Conservation (phyloP, 2,113 vertebrate genomes). For the Morone saxatilis region DNA sequence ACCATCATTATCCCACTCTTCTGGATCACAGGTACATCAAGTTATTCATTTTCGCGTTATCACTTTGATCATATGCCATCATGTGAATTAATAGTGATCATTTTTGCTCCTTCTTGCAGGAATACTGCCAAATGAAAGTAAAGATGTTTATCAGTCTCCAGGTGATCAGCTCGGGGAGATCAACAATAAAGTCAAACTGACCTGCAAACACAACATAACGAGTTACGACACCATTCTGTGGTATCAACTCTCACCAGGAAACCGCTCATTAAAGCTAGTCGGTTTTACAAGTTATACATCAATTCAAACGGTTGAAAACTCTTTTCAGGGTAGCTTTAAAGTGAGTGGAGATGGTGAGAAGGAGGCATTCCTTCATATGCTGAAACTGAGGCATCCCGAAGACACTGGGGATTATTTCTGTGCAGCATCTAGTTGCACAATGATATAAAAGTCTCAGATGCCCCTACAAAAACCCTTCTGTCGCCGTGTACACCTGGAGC, state of each 20-base stretch:
- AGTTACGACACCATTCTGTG: slow-evolving; percentile 55
- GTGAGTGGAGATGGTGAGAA: slow-evolving; percentile 51
- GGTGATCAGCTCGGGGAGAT: slow-evolving; percentile 1
- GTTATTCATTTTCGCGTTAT: neutral
- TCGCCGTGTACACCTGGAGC: slow-evolving; percentile 23
- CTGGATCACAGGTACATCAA: slow-evolving; percentile 16
- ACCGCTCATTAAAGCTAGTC: slow-evolving; percentile 31
- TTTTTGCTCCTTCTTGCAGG: slow-evolving; percentile 9
- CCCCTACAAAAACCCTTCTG: slow-evolving; percentile 15
- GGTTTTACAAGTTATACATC: slow-evolving; percentile 25
- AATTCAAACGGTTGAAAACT: neutral
- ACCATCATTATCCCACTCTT: neutral
- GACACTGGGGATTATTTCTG: slow-evolving; percentile 58
- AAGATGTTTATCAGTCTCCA: slow-evolving; percentile 38
- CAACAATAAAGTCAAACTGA: slow-evolving; percentile 21
- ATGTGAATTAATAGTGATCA: no score
- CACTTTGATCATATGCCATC: neutral
- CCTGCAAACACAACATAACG: slow-evolving; percentile 34
- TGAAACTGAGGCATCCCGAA: slow-evolving; percentile 16
- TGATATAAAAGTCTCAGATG: neutral
- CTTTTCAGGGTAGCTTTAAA: slow-evolving; percentile 10
- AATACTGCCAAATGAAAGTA: neutral
- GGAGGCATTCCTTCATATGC: slow-evolving; percentile 42
- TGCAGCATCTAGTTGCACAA: slow-evolving; percentile 16
- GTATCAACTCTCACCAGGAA: slow-evolving; percentile 43